These are phyloP conservation scores for Aurelia aurita complex sp. Pacific DNA, from an alignment of 30 jellyfish, hydroid and myxozoan genomes.

Conservation along the genomic window DNA sequence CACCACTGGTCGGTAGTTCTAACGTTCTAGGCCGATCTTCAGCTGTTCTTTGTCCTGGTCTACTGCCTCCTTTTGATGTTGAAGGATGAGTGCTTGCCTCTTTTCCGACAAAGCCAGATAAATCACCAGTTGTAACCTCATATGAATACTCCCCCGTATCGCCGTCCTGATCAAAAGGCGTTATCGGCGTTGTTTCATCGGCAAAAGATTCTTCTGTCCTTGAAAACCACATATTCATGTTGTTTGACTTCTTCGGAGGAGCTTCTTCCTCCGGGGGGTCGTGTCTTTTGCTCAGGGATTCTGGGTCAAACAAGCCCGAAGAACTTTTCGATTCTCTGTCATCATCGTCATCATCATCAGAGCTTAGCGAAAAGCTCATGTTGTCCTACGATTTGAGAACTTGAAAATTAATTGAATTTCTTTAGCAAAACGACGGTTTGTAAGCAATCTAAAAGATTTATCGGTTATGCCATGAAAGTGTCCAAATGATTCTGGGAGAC, in stretches of 20 bases:
- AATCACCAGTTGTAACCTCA: constrained; percentile 35
- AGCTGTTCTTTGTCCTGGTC: neutral
- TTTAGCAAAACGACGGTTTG: no score
- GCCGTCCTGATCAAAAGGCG: constrained; percentile 44
- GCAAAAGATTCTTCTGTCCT: constrained; percentile 50
- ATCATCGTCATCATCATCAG: constrained; percentile 19
- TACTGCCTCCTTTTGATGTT: neutral
- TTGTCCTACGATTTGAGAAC: neutral
- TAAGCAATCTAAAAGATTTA: no score
- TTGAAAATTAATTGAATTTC: no score
- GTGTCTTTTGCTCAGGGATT: neutral
- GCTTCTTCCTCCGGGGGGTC: constrained; percentile 14
- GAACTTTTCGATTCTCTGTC: constrained; percentile 33
- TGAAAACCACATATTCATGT: constrained; percentile 38
- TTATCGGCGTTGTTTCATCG: constrained; percentile 69
- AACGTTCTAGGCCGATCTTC: neutral
- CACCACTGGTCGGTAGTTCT: neutral
- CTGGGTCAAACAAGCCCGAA: constrained; percentile 31
- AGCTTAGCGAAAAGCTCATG: neutral
- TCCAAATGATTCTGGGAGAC: no score
- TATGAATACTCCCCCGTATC: neutral
- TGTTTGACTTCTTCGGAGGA: constrained; percentile 37
- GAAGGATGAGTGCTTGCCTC: neutral
- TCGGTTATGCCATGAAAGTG: no score
- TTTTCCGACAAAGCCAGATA: neutral